Percentiles rank a stretch among this genome's conserved stretches.
Conservation (phyloP, 1,140 invertebrate genomes). For the Euura saliciscinereae region DNA sequence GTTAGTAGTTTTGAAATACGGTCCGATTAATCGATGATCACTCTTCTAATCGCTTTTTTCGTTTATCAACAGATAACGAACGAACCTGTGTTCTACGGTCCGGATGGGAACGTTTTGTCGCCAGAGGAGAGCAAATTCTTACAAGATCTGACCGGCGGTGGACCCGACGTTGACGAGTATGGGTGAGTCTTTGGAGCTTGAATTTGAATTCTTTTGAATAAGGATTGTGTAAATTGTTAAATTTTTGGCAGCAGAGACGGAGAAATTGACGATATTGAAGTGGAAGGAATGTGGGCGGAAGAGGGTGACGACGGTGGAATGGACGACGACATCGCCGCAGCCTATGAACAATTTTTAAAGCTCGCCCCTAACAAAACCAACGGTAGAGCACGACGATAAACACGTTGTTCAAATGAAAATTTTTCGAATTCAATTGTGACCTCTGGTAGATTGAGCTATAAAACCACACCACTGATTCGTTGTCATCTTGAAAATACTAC, state of each 20-base stretch:
- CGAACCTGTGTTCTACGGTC: constrained; percentile 54
- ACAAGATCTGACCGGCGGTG: constrained; percentile 27
- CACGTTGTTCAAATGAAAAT: background rate
- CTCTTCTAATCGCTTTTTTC: constrained; percentile 26
- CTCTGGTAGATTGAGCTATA: background rate
- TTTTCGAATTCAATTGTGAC: background rate
- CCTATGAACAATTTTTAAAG: constrained; percentile 54
- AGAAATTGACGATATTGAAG: constrained; percentile 28
- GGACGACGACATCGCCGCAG: constrained; percentile 42
- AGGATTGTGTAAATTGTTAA: constrained; percentile 11
- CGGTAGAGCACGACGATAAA: constrained; percentile 8
- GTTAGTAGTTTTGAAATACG: background rate
- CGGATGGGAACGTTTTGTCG: constrained; percentile 53
- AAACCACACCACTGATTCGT: no score
- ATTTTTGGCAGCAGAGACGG: background rate
- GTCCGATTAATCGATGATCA: background rate
- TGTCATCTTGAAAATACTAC: background rate
- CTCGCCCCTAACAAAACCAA: constrained; percentile 31
- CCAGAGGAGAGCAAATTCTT: constrained; percentile 55
- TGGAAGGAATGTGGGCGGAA: constrained; percentile 32
- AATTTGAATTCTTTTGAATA: constrained; percentile 35
- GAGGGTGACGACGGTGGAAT: constrained; percentile 36
- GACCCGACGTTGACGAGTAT: background rate
- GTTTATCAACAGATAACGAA: constrained; percentile 29
- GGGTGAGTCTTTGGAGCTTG: constrained; percentile 20